Evolutionary conservation across 2,113 vertebrate species (phyloP).

Genomic region (Oncorhynchus mykiss): DNA sequence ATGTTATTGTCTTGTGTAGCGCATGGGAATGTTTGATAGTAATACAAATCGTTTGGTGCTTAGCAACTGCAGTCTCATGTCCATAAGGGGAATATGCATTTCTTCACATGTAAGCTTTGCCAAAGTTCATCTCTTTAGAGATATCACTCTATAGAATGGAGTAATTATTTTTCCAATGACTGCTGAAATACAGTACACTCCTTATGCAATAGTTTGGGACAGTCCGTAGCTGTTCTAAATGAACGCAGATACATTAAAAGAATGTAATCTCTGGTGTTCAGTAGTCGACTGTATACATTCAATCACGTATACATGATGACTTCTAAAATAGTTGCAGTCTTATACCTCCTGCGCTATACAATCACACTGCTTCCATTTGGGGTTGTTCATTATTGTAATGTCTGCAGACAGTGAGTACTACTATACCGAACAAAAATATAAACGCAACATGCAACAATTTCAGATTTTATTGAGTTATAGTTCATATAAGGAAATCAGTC

Average conservation of each 20-base stretch:
- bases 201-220: background rate
- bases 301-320: too few relatives aligned
- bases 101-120: too few relatives aligned
- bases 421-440: too few relatives aligned
- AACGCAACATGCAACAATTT: too few relatives aligned
- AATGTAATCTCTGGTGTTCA: too few relatives aligned
- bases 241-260: too few relatives aligned
- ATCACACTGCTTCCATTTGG: background rate
- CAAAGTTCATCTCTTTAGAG: background rate
- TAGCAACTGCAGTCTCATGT: too few relatives aligned
- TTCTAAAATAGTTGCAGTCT: too few relatives aligned
- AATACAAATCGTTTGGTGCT: constrained; percentile 21
- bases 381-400: constrained; percentile 11
- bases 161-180: background rate
- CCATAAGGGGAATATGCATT: too few relatives aligned
- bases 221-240: background rate
- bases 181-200: background rate
- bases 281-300: too few relatives aligned
- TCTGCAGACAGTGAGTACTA: constrained; percentile 16
- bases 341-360: background rate
- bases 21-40: constrained; percentile 23
- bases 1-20: constrained; percentile 12
- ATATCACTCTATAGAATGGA: background rate
- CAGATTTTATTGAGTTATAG: too few relatives aligned
- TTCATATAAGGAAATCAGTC: too few relatives aligned